phyloP scores from a whole-genome alignment of 2,797 vertebrate genomes.

The Valencia hispanica region DNA sequence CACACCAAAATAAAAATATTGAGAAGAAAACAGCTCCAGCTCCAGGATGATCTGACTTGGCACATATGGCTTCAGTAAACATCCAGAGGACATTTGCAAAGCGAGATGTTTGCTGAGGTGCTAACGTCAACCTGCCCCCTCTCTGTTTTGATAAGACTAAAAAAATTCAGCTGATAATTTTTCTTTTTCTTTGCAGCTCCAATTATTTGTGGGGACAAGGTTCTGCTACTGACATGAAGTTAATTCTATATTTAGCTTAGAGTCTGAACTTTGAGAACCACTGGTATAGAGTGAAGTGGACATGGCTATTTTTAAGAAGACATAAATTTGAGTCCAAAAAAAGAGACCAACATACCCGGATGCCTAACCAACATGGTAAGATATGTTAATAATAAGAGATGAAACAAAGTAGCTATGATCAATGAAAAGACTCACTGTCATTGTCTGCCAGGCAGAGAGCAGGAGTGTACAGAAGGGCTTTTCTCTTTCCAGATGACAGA shows the following conservation, averaged over 20 bases:
- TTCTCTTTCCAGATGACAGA: conserved; percentile 92
- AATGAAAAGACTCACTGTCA: conserved; percentile 88
- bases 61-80: background rate
- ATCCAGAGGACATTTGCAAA: background rate
- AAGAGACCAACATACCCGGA: background rate
- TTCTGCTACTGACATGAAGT: background rate
- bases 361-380: background rate
- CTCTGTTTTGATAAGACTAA: background rate
- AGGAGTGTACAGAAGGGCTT: conserved; percentile 89
- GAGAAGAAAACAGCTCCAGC: background rate
- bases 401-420: background rate
- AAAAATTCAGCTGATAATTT: background rate
- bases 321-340: background rate
- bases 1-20: background rate
- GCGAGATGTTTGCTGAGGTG: background rate
- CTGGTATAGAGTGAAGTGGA: background rate
- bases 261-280: background rate
- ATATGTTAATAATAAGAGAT: background rate
- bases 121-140: background rate
- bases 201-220: background rate
- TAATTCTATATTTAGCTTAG: background rate
- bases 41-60: background rate
- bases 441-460: conserved; percentile 93
- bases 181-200: background rate
- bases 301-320: background rate